Percentiles rank a stretch among this genome's conserved stretches.
These are phyloP conservation scores for Acanthisitta chloris DNA, from an alignment of 2,113 vertebrate species.

Conservation along the genomic window DNA sequence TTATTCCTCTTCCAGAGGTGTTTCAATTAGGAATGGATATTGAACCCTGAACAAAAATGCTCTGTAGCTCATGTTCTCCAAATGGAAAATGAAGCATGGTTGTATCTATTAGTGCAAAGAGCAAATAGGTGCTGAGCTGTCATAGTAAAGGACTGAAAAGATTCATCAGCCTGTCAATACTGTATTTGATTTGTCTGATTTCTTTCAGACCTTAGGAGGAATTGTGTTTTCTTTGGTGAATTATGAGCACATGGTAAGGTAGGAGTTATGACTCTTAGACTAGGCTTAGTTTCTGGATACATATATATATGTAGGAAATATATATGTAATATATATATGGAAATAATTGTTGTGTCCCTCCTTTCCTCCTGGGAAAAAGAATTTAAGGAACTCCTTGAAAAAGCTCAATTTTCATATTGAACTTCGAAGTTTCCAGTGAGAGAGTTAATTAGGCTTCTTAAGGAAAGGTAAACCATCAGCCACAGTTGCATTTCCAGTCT, in stretches of 20 bases:
- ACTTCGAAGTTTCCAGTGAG: neutral
- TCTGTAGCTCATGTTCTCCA: neutral
- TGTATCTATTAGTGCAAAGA: neutral
- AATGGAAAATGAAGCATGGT: neutral
- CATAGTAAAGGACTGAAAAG: neutral
- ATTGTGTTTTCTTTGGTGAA: neutral
- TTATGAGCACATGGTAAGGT: neutral
- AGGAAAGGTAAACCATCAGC: neutral
- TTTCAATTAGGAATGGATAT: slow-evolving; percentile 4
- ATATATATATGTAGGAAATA: neutral
- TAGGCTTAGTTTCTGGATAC: neutral
- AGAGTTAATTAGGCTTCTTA: neutral
- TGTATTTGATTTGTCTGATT: neutral
- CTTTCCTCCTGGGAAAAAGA: neutral
- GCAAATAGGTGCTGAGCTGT: neutral
- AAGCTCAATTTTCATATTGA: neutral
- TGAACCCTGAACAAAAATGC: neutral
- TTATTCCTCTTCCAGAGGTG: slow-evolving; percentile 7
- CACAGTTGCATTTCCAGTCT: neutral
- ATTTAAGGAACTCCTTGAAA: neutral
- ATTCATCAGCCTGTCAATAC: neutral
- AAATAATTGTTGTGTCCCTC: neutral
- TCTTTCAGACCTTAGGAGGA: neutral
- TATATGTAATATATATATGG: too few relatives aligned
- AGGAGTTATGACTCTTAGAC: neutral